Evolutionary conservation across 2,888 invertebrate genomes (phyloP), one percentile per base, ranked within the genome.

Genomic region (Rhimphoctona megacephalus): DNA sequence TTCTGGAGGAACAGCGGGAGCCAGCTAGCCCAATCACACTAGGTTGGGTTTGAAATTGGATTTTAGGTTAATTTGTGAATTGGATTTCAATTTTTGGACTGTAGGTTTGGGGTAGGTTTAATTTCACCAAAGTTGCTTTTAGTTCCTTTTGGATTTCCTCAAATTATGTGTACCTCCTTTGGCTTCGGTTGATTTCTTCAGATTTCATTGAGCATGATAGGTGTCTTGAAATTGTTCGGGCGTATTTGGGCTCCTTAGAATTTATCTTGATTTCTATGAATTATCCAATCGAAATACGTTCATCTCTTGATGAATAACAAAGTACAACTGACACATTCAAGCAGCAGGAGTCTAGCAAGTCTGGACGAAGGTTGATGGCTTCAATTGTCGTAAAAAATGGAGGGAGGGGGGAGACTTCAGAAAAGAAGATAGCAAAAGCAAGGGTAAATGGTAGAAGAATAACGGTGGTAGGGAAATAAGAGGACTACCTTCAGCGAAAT

Each of bases 401-500:
- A n/a, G n/a, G 30, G 33, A 9, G n/a, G 36, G 22, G 49, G 49
- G 30, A 49, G 54, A 52, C 19, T 78, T 69, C 39, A 3, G 67
- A 52, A 67, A 22, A 61, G 17, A 73, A 43, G 30, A 19, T 19
- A 46, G 54, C 0, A 4, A 30, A 30, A 70, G 17, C 11, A 19
- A 5, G 25, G 61, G 64, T n/a, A 61, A 64, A 39, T 54, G 66
- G 79, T 66, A 74, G 52, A 69, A 52, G 73, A 81, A 81, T 36
- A 61, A 61, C 39, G 43, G 69, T 39, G 33, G 66, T 43, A 64
- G 39, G 54, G 49, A 33, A 33, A 52, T 72, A 72, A 67, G 54
- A 43, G 46, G 70, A 82, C 84, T 81, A 74, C 81, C 83, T 84
- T 78, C 78, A 81, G 69, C 81, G 81, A 77, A 72, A 86, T 86